These are phyloP conservation scores for Dryadula phaetusa DNA, from an alignment of 2,888 invertebrate species.

Conservation along the genomic window DNA sequence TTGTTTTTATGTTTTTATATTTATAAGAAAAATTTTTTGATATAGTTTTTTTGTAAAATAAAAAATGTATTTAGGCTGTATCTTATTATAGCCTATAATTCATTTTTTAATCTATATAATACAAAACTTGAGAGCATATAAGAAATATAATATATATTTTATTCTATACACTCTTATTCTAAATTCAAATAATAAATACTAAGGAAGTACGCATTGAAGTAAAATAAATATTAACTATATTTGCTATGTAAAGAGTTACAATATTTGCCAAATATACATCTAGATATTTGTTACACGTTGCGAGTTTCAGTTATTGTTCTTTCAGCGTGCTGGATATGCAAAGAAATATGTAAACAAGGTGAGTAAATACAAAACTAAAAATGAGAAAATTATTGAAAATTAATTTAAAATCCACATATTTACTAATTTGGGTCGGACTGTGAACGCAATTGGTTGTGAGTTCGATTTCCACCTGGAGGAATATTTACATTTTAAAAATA, in stretches of 20 bases:
- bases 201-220: conserved; percentile 3
- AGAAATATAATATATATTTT: too few species aligned
- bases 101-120: neutral
- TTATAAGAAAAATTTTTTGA: too few species aligned
- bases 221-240: conserved; percentile 1
- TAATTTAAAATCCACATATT: too few species aligned
- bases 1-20: neutral
- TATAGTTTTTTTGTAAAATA: too few species aligned
- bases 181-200: neutral
- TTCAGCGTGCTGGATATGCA: neutral
- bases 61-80: too few species aligned
- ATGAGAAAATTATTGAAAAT: too few species aligned
- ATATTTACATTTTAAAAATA: too few species aligned
- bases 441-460: too few species aligned
- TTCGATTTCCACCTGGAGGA: too few species aligned
- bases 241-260: neutral
- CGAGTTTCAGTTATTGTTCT: neutral
- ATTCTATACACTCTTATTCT: neutral
- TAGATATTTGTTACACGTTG: neutral
- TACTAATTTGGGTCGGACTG: too few species aligned
- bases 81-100: too few species aligned
- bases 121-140: too few species aligned
- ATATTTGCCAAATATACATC: neutral
- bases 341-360: neutral
- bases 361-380: neutral